phyloP scores from a whole-genome alignment of 2,113 vertebrate genomes.

The Eurypyga helias region DNA sequence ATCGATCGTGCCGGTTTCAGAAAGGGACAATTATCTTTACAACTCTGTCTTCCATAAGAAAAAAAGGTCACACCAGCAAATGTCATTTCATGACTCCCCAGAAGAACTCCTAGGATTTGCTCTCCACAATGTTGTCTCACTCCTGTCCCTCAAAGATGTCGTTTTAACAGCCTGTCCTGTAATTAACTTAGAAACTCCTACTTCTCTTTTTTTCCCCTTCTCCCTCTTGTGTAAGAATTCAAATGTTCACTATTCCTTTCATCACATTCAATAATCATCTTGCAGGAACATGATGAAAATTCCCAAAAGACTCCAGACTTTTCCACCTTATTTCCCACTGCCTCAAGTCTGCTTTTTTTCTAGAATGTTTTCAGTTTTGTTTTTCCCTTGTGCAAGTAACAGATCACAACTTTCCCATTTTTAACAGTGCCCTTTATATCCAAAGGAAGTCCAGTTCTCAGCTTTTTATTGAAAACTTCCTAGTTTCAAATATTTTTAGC shows the following conservation, averaged over 20 bases:
- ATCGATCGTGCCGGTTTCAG: neutral
- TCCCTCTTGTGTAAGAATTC: neutral
- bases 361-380: neutral
- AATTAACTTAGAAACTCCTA: neutral
- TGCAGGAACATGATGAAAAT: neutral
- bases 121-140: neutral
- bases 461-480: neutral
- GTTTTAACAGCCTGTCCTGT: neutral
- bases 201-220: accelerated
- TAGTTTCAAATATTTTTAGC: neutral
- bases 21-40: neutral
- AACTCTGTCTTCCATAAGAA: neutral
- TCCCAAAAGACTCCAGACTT: neutral
- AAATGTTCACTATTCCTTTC: neutral
- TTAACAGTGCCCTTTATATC: neutral
- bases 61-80: neutral
- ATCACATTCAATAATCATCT: neutral
- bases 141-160: neutral
- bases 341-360: neutral
- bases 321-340: neutral
- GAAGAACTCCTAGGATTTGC: neutral
- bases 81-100: neutral
- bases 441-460: neutral
- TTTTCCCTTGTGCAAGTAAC: neutral
- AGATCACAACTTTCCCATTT: neutral